These are phyloP conservation scores for Vireo altiloquus DNA, from an alignment of 2,113 vertebrate species.

Conservation along the genomic window DNA sequence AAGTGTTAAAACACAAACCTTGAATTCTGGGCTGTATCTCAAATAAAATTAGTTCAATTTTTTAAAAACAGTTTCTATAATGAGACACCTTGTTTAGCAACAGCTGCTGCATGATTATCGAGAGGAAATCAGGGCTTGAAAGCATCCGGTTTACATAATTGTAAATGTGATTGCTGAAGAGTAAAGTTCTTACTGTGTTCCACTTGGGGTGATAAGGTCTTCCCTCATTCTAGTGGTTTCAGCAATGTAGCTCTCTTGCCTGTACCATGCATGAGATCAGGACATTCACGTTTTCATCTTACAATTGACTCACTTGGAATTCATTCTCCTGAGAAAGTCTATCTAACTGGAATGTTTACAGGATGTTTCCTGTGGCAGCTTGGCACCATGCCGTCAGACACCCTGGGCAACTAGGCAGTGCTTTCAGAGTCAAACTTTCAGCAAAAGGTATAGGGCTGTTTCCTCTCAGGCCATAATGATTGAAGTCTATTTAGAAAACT, in stretches of 20 bases:
- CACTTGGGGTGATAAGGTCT: background rate
- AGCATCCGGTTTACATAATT: background rate
- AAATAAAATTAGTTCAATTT: background rate
- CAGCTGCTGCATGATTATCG: background rate
- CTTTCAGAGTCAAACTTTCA: background rate
- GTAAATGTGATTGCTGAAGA: background rate
- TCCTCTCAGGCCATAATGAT: background rate
- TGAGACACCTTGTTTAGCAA: background rate
- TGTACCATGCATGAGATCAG: background rate
- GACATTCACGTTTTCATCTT: background rate
- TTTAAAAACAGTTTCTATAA: background rate
- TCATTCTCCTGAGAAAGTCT: background rate
- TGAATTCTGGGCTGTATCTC: background rate
- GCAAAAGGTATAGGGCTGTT: background rate
- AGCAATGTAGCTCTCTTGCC: background rate
- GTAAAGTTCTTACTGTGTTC: background rate
- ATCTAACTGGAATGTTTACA: background rate
- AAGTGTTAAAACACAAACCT: background rate
- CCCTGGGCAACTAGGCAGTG: background rate
- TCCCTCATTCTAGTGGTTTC: background rate
- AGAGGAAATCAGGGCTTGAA: slow-evolving; percentile 14
- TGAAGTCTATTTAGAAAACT: background rate
- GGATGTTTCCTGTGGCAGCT: background rate
- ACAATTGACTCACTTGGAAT: background rate
- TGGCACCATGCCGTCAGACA: background rate